A percentile compares a stretch with the other conserved stretches of the same genome.
Evolutionary conservation across 2,113 vertebrate genomes (phyloP).

Genomic region (Drymodes brunneopygia): DNA sequence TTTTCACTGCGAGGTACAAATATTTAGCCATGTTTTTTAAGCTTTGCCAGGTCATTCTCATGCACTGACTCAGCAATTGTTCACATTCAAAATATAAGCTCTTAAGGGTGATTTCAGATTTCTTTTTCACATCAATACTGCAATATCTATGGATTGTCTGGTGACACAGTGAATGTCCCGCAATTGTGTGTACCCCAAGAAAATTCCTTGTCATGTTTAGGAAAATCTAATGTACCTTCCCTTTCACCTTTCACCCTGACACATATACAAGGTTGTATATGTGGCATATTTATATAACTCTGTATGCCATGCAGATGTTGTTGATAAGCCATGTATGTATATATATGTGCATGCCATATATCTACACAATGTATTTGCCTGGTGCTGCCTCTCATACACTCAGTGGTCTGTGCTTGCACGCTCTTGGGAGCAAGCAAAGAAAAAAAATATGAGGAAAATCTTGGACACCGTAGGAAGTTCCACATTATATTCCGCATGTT

Average conservation of each 20-base stretch:
- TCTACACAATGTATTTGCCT: too few relatives aligned
- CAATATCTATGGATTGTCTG: background rate
- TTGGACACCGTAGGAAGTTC: background rate
- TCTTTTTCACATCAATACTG: background rate
- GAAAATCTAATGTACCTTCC: background rate
- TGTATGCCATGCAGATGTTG: background rate
- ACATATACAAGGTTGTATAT: rapidly evolving
- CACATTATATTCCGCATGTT: rapidly evolving
- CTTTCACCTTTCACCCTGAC: background rate
- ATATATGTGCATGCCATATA: too few relatives aligned
- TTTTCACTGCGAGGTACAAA: background rate
- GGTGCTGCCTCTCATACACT: background rate
- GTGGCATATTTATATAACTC: background rate
- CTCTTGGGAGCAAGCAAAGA: background rate
- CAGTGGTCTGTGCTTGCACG: background rate
- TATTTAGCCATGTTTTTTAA: background rate
- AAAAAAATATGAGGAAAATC: background rate
- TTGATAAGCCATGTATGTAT: background rate
- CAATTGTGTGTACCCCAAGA: background rate
- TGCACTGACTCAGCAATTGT: background rate
- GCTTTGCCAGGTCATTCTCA: background rate
- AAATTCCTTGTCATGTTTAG: background rate
- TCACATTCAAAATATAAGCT: background rate
- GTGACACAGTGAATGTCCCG: background rate
- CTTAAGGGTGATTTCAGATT: background rate